Percentiles rank a stretch among this genome's conserved stretches.
phyloP scores from a whole-genome alignment of 2,113 vertebrate species.

The Nycticebus coucang region DNA sequence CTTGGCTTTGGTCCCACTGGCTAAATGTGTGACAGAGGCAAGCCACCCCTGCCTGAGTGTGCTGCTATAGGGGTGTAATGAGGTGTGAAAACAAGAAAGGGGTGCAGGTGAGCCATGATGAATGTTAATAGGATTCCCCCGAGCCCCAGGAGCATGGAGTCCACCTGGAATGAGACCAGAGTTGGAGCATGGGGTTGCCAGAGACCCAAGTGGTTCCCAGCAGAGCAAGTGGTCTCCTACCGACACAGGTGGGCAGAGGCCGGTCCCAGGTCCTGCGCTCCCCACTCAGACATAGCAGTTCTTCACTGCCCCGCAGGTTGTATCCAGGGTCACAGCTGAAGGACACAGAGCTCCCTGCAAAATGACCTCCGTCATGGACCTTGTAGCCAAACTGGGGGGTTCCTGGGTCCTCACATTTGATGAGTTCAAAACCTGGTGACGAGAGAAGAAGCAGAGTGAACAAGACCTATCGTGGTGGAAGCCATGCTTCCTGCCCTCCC shows the following conservation, averaged over 20 bases:
- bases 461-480: not conserved
- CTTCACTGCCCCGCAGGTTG: slow-evolving; percentile 89
- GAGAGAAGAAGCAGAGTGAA: slow-evolving; percentile 28
- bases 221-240: slow-evolving; percentile 84
- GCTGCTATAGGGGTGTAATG: accelerated
- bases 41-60: accelerated
- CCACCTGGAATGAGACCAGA: not conserved
- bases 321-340: slow-evolving; percentile 97
- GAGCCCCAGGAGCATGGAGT: not conserved
- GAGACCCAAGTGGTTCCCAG: not conserved
- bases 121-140: not conserved
- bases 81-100: not conserved
- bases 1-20: not conserved
- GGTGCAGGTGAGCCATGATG: accelerated
- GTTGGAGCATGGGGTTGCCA: not conserved
- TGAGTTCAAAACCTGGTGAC: slow-evolving; percentile 94
- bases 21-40: not conserved
- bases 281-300: slow-evolving; percentile 93
- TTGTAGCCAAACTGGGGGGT: slow-evolving; percentile 96
- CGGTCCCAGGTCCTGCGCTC: slow-evolving; percentile 96
- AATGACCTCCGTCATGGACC: slow-evolving; percentile 96
- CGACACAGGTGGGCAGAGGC: slow-evolving; percentile 93
- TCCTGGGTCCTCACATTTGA: slow-evolving; percentile 97
- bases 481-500: not conserved
- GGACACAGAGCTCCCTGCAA: slow-evolving; percentile 94